These are phyloP conservation scores for Latrodectus hesperus DNA, from an alignment of 2,888 invertebrate genomes.

Conservation along the genomic window DNA sequence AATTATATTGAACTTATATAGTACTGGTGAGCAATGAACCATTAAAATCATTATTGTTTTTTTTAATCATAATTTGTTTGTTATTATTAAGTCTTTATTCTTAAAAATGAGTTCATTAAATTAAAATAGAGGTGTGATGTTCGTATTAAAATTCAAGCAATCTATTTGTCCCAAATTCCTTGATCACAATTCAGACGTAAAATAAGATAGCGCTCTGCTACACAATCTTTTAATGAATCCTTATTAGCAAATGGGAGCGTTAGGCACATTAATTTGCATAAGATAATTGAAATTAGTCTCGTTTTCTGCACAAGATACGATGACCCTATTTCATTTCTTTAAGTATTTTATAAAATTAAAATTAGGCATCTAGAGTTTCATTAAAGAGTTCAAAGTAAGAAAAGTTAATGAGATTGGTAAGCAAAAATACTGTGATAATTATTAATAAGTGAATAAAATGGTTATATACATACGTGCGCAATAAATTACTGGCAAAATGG, in stretches of 20 bases:
- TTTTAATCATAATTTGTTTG: too few species aligned
- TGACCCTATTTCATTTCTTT: conserved; percentile 1
- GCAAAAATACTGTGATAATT: too few species aligned
- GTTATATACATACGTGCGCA: too few species aligned
- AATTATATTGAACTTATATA: too few species aligned
- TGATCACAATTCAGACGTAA: conserved; percentile 32
- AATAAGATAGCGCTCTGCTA: conserved; percentile 30
- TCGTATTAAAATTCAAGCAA: not conserved
- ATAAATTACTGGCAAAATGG: too few species aligned
- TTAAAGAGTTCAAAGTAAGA: too few species aligned
- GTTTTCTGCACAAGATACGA: conserved; percentile 16
- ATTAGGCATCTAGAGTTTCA: not conserved
- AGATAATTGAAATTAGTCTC: conserved; percentile 44
- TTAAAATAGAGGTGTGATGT: not conserved
- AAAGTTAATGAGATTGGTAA: too few species aligned
- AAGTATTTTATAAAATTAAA: not conserved
- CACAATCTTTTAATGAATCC: conserved; percentile 39
- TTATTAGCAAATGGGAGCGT: conserved; percentile 20
- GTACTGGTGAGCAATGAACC: too few species aligned
- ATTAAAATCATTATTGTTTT: too few species aligned
- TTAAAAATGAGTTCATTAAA: not conserved
- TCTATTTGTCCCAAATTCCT: conserved; percentile 8
- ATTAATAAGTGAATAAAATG: too few species aligned
- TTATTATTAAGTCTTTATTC: not conserved
- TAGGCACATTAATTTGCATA: conserved; percentile 39